These are phyloP conservation scores for Drosophila nr. fundita DNA, from an alignment of 2,888 invertebrate species.

Conservation along the genomic window DNA sequence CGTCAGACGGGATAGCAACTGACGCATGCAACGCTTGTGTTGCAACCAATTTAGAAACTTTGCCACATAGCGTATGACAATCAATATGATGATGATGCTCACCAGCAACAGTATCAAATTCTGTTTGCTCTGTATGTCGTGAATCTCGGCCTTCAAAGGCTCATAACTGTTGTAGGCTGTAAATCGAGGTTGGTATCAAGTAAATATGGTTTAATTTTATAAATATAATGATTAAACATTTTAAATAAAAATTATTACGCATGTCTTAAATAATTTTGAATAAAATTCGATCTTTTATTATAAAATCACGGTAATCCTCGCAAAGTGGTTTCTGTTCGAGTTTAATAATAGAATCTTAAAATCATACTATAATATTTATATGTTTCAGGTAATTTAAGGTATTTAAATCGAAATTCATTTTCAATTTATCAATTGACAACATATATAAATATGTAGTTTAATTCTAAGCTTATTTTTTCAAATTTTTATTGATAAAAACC, in stretches of 20 bases:
- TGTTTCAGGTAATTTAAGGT: background rate
- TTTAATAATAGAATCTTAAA: background rate
- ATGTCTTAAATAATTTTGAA: background rate
- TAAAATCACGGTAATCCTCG: background rate
- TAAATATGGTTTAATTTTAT: background rate
- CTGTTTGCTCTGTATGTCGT: conserved; percentile 74
- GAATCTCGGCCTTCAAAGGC: conserved; percentile 74
- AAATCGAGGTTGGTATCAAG: background rate
- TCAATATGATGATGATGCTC: conserved; percentile 69
- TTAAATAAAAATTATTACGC: background rate
- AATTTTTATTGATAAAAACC: background rate
- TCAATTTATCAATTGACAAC: background rate
- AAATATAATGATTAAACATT: background rate
- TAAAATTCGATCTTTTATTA: background rate
- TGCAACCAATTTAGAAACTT: conserved; percentile 76
- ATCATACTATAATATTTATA: background rate
- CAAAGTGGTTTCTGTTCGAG: background rate
- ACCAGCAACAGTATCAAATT: conserved; percentile 75
- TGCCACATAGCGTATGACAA: conserved; percentile 70
- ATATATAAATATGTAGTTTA: background rate
- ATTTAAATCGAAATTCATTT: background rate
- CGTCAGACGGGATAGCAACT: conserved; percentile 67
- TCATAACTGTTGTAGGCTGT: conserved; percentile 72
- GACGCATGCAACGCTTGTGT: conserved; percentile 64
- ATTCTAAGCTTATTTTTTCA: background rate